Conservation (phyloP, 2,113 vertebrate species). For the Passerina amoena region DNA sequence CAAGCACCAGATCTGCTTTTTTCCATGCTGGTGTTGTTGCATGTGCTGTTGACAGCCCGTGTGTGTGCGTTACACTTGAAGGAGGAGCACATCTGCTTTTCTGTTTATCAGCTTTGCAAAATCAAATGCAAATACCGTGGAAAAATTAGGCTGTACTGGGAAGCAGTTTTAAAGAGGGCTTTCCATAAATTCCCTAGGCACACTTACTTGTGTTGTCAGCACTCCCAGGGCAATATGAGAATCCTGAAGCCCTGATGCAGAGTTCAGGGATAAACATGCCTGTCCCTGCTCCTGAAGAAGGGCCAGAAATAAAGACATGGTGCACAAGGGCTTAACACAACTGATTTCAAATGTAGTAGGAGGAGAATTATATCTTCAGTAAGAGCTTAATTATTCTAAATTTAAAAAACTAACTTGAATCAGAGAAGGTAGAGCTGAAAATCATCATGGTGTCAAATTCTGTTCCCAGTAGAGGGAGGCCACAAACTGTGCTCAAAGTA, state of each 20-base stretch:
- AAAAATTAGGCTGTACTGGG: not conserved
- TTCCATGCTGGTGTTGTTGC: not conserved
- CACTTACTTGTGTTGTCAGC: not conserved
- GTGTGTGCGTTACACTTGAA: not conserved
- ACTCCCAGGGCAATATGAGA: accelerated
- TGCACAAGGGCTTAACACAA: not conserved
- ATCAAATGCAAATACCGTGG: not conserved
- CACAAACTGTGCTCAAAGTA: not conserved
- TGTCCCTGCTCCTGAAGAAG: not conserved
- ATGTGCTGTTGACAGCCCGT: not conserved
- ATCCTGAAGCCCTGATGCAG: not conserved
- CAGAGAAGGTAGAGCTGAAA: not conserved
- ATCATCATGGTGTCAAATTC: not conserved
- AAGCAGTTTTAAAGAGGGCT: not conserved
- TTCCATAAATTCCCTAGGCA: not conserved
- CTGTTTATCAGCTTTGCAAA: not conserved
- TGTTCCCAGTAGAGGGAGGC: not conserved
- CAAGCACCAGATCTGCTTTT: not conserved
- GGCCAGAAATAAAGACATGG: not conserved
- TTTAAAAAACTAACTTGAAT: not conserved
- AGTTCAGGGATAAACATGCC: not conserved
- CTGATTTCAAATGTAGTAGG: not conserved
- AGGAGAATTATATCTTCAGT: not conserved
- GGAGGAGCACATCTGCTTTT: not conserved
- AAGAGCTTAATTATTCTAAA: not conserved